Conservation (phyloP, 1,140 invertebrate genomes). For the Drosophila dunni region DNA sequence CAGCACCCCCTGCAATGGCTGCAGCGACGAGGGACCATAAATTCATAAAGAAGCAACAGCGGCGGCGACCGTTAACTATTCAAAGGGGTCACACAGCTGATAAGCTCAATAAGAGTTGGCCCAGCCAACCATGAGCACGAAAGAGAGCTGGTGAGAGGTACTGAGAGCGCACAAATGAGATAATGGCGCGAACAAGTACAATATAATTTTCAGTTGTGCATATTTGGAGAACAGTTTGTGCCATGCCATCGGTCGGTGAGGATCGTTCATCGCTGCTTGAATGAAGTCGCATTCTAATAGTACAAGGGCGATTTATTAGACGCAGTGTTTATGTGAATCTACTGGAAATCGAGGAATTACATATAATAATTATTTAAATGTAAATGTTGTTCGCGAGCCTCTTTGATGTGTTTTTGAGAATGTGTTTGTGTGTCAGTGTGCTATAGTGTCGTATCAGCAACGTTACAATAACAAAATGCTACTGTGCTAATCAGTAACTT, state of each 20-base stretch:
- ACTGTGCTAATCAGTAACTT: constrained; percentile 56
- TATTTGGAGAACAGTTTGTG: constrained; percentile 49
- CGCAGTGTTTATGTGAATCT: constrained; percentile 13
- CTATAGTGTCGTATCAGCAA: constrained; percentile 57
- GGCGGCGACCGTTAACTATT: constrained; percentile 25
- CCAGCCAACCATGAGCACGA: not conserved
- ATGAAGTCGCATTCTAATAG: constrained; percentile 4
- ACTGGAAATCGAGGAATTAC: constrained; percentile 31
- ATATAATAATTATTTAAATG: constrained; percentile 45
- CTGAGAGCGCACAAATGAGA: constrained; percentile 18
- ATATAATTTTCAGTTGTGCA: constrained; percentile 59
- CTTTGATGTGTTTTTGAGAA: not conserved
- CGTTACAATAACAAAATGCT: constrained; percentile 32
- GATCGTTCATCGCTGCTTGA: constrained; percentile 43
- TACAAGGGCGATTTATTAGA: constrained; percentile 26
- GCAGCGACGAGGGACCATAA: constrained; percentile 9
- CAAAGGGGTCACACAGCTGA: constrained; percentile 32
- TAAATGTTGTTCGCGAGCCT: constrained; percentile 52
- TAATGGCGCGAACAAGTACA: constrained; percentile 43
- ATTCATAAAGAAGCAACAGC: constrained; percentile 25
- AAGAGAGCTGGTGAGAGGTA: constrained; percentile 1
- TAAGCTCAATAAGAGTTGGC: constrained; percentile 28
- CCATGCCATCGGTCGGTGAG: constrained; percentile 48
- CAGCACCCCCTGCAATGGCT: constrained; percentile 29
- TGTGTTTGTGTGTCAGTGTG: constrained; percentile 20